Conservation (phyloP, 2,797 vertebrate species). For the Helicolenus hilgendorfi region DNA sequence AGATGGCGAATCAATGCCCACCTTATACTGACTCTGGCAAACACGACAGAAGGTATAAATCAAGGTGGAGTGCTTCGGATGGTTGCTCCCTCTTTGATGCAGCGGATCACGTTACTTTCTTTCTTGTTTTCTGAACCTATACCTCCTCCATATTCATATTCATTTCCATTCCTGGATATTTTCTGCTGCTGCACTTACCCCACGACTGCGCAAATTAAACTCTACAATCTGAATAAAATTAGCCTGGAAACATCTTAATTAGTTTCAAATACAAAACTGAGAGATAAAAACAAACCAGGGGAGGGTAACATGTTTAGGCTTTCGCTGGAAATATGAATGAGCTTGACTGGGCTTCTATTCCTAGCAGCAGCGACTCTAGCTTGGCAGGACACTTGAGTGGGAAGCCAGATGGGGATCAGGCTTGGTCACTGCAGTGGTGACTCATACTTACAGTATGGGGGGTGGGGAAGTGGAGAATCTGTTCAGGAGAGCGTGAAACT, state of each 20-base stretch:
- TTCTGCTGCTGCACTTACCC: constrained; percentile 13
- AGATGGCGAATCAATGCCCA: constrained; percentile 76
- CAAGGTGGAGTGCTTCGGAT: constrained; percentile 42
- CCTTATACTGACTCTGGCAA: constrained; percentile 56
- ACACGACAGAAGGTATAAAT: constrained; percentile 70
- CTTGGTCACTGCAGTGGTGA: constrained; percentile 29
- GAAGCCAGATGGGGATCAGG: constrained; percentile 8
- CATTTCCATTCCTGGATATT: not conserved
- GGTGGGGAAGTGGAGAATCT: not conserved
- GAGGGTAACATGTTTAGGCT: not conserved
- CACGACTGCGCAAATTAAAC: constrained; percentile 11
- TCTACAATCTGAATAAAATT: constrained; percentile 31
- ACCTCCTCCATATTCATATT: constrained; percentile 26
- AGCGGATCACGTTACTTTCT: constrained; percentile 20
- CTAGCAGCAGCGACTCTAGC: not conserved
- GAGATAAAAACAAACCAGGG: constrained; percentile 2
- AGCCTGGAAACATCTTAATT: constrained; percentile 29
- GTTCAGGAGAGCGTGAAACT: not conserved
- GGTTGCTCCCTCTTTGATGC: constrained; percentile 49
- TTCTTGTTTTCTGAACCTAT: constrained; percentile 5
- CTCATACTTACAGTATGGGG: not conserved
- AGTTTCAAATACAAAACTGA: constrained; percentile 16
- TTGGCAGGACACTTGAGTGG: constrained; percentile 2
- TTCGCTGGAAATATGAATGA: constrained; percentile 1
- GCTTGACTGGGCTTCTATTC: not conserved